These are phyloP conservation scores for Alsophila aescularia DNA, from an alignment of 2,888 invertebrate species.

Conservation along the genomic window DNA sequence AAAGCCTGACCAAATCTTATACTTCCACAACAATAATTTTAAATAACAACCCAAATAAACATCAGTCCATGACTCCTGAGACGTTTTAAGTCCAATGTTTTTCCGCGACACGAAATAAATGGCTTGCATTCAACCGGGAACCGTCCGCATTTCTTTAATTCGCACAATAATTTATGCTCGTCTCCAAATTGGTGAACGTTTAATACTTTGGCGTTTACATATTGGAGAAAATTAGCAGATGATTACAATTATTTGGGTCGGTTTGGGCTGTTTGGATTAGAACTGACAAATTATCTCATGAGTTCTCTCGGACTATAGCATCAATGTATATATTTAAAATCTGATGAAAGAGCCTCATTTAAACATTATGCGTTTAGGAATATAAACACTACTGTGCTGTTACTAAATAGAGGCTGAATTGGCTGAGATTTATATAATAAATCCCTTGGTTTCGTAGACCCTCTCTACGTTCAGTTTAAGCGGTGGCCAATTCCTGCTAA, in stretches of 20 bases:
- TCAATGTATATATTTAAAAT: background rate
- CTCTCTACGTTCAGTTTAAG: constrained; percentile 10
- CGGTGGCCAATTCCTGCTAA: constrained; percentile 2
- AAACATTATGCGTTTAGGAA: no score
- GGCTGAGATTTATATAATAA: no score
- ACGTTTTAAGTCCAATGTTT: background rate
- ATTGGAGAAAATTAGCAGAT: constrained; percentile 29
- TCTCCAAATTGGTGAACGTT: constrained; percentile 46
- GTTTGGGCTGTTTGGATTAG: constrained; percentile 16
- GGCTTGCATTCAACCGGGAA: constrained; percentile 40
- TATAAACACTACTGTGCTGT: no score
- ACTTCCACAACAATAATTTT: constrained; percentile 19
- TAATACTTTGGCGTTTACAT: constrained; percentile 46
- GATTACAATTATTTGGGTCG: constrained; percentile 38
- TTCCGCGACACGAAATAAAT: constrained; percentile 22
- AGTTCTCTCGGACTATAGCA: no score
- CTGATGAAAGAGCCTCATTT: background rate
- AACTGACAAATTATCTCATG: constrained; percentile 9
- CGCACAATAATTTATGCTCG: constrained; percentile 51
- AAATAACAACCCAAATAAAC: constrained; percentile 37
- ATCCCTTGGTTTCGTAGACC: background rate
- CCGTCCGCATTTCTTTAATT: constrained; percentile 50
- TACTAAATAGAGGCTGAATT: no score
- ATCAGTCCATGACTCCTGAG: constrained; percentile 11
- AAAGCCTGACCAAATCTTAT: constrained; percentile 8